Evolutionary conservation across 1,140 invertebrate genomes (phyloP).

Genomic region (Drosophila seguyi): DNA sequence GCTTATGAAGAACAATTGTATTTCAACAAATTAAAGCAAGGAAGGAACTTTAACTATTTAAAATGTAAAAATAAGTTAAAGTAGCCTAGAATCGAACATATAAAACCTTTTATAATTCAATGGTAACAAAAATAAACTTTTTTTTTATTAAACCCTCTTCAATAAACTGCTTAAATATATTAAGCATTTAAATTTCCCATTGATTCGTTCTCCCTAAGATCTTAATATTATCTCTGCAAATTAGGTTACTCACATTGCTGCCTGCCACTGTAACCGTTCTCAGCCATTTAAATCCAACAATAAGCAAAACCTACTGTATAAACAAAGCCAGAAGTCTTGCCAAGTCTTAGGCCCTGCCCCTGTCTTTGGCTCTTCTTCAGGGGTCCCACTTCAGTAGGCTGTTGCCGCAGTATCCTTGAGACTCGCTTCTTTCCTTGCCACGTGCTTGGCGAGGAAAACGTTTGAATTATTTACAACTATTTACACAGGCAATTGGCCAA

Average conservation of each 20-base stretch:
- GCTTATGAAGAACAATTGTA: background rate
- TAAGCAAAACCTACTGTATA: slow-evolving; percentile 26
- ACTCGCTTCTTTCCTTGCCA: slow-evolving; percentile 16
- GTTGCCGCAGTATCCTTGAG: slow-evolving; percentile 63
- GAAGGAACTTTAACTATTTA: too few species aligned
- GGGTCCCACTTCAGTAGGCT: slow-evolving; percentile 26
- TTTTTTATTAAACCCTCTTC: background rate
- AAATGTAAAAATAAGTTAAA: background rate
- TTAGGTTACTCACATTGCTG: background rate
- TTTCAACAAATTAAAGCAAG: background rate
- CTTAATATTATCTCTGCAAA: slow-evolving; percentile 1
- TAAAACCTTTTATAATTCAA: too few species aligned
- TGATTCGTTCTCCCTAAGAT: background rate
- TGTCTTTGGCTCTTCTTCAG: slow-evolving; percentile 6
- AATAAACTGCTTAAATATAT: too few species aligned
- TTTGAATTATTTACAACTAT: slow-evolving; percentile 74
- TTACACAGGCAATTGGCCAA: slow-evolving; percentile 70
- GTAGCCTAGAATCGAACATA: background rate
- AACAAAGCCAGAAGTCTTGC: slow-evolving; percentile 43
- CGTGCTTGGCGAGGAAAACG: slow-evolving; percentile 45
- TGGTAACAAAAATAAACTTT: too few species aligned
- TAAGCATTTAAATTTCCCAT: background rate
- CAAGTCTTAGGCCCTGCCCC: slow-evolving; percentile 33
- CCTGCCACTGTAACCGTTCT: slow-evolving; percentile 13
- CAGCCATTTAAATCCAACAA: slow-evolving; percentile 37